Conservation (phyloP, 1,140 invertebrate species). For the Ericerus pela region DNA sequence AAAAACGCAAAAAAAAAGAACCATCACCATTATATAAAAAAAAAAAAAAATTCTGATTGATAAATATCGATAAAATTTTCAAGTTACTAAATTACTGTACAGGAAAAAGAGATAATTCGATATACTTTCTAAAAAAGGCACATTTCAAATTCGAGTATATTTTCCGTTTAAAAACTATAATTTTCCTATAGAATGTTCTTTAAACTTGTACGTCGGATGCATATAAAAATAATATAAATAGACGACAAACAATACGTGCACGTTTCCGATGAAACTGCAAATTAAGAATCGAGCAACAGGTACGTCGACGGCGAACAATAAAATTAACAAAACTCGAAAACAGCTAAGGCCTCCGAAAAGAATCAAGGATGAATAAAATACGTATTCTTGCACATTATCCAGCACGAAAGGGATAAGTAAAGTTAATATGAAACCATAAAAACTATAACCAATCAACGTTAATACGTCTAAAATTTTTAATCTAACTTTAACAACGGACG, state of each 20-base stretch:
- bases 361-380: slow-evolving; percentile 31
- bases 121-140: too few species aligned
- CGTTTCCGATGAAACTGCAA: slow-evolving; percentile 30
- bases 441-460: slow-evolving; percentile 33
- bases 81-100: too few species aligned
- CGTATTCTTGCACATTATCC: slow-evolving; percentile 30
- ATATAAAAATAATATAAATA: slow-evolving; percentile 37
- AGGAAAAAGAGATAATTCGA: too few species aligned
- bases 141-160: too few species aligned
- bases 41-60: too few species aligned
- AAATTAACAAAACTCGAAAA: slow-evolving; percentile 31
- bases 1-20: too few species aligned
- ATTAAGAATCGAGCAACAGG: slow-evolving; percentile 33
- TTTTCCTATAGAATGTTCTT: too few species aligned
- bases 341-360: slow-evolving; percentile 33
- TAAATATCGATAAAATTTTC: too few species aligned
- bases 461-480: slow-evolving; percentile 30
- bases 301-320: slow-evolving; percentile 30
- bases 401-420: slow-evolving; percentile 30
- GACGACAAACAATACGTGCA: slow-evolving; percentile 33
- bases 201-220: slow-evolving; percentile 30
- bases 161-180: too few species aligned
- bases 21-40: too few species aligned
- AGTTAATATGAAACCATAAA: slow-evolving; percentile 34
- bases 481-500: slow-evolving; percentile 25